phyloP scores from a whole-genome alignment of 2,888 invertebrate species.

The Spodoptera exigua region DNA sequence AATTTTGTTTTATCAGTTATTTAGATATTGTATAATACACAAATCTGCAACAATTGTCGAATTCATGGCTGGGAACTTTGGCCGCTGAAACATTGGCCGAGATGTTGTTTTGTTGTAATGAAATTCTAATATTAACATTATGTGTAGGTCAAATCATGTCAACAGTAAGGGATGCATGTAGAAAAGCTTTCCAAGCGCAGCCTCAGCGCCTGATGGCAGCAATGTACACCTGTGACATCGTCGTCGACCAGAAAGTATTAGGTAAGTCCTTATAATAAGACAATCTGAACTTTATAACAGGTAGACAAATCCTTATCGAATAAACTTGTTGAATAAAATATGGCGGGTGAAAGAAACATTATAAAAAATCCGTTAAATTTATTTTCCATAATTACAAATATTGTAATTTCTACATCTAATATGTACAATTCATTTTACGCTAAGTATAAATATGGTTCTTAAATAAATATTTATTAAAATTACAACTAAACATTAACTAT shows the following conservation, averaged over 20 bases:
- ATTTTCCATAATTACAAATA: slow-evolving; percentile 84
- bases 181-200: slow-evolving; percentile 96
- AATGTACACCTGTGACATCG: slow-evolving; percentile 96
- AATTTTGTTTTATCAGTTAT: too few relatives aligned
- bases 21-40: too few relatives aligned
- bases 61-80: too few relatives aligned
- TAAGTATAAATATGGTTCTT: slow-evolving; percentile 82
- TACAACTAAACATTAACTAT: slow-evolving; percentile 65
- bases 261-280: slow-evolving; percentile 90
- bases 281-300: slow-evolving; percentile 17
- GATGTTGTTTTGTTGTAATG: too few relatives aligned
- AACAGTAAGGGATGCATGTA: slow-evolving; percentile 96
- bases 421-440: slow-evolving; percentile 80
- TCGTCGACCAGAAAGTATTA: slow-evolving; percentile 95
- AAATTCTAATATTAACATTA: slow-evolving; percentile 2
- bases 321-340: not conserved
- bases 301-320: not conserved
- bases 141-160: slow-evolving; percentile 95
- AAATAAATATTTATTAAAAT: slow-evolving; percentile 76
- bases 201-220: slow-evolving; percentile 98
- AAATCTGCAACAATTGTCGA: too few relatives aligned
- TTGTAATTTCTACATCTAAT: slow-evolving; percentile 83
- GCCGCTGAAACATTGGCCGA: too few relatives aligned
- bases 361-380: slow-evolving; percentile 71
- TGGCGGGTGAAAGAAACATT: slow-evolving; percentile 25